These are phyloP conservation scores for Thalassophryne amazonica DNA, from an alignment of 2,797 vertebrate species.

Conservation along the genomic window DNA sequence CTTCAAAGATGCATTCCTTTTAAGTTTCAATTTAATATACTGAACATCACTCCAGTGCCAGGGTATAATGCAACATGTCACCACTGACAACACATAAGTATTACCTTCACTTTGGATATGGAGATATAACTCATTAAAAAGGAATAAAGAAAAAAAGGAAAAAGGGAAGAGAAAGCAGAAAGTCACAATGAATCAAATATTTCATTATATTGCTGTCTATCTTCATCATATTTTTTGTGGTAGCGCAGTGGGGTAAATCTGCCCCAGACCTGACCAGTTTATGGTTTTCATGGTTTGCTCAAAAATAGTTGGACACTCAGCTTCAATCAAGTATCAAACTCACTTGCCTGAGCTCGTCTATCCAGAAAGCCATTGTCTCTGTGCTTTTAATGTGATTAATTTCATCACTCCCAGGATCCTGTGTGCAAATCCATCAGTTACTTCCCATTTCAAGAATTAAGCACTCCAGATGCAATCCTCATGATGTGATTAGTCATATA, in stretches of 20 bases:
- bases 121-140: constrained; percentile 32
- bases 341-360: too few relatives aligned
- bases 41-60: constrained; percentile 47
- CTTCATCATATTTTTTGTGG: too few relatives aligned
- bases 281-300: too few relatives aligned
- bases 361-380: neutral
- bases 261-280: too few relatives aligned
- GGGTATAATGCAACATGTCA: constrained; percentile 52
- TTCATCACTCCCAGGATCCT: neutral
- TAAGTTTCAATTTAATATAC: constrained; percentile 36
- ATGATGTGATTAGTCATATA: constrained; percentile 35
- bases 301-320: too few relatives aligned
- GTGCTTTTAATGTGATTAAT: neutral
- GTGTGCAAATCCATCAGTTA: constrained; percentile 14
- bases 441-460: constrained; percentile 24
- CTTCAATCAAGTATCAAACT: too few relatives aligned
- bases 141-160: constrained; percentile 32
- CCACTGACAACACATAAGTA: constrained; percentile 41
- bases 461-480: constrained; percentile 18
- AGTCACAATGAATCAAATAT: neutral
- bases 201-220: too few relatives aligned
- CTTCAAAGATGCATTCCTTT: constrained; percentile 40
- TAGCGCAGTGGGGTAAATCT: too few relatives aligned
- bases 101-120: constrained; percentile 50
- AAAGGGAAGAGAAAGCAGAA: neutral